Base-by-base conservation (phyloP, 2,888 invertebrate genomes). In the Flexamia atlantica region DNA sequence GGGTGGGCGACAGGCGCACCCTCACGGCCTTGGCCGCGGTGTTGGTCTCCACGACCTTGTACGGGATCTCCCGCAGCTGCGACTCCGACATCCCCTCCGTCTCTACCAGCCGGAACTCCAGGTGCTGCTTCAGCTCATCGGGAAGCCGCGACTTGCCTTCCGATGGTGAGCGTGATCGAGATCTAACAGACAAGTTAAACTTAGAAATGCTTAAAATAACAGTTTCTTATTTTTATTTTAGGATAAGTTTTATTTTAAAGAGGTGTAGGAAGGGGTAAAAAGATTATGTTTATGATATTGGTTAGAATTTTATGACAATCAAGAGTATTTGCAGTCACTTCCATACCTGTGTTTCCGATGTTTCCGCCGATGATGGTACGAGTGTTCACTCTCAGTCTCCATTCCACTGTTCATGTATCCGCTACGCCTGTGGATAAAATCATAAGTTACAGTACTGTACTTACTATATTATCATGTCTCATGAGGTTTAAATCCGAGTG, bases 11-110 rank as follows among this genome's bases (percentile, higher is more conserved):
- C 50, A 88, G 86, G 46, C 88, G 87, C 32, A 88, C 87, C 57
- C 87, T 85, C 23, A 87, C 86, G 30, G 88, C 87, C 86, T 88
- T 88, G 36, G 87, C 86, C 28, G 87, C 86, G 7, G 87, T 85
- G 95, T 95, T 90, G 20, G 92, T 91, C 87, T 97, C 96, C 20
- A 97, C 96, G 70, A 97, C 96, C 0, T 96, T 97, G 90, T 97
- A 97, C 1, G 97, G 96, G 88, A 97, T 97, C 90, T 97, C 97
- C 85, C 95, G 93, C 32, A 97, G 92, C 89, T 97, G 97, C 87
- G 95, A 95, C 89, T 96, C 97, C 80, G 95, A 95, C 96, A 98
- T 97, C 84, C 97, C 97, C 28, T 95, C 93, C 0, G 97, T 97
- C 88, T 97, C 97, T 83, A 97, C 95, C 89, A 97, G 92, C 89